These are phyloP conservation scores for Dreissena polymorpha DNA, from an alignment of 1,140 invertebrate genomes.

Conservation along the genomic window DNA sequence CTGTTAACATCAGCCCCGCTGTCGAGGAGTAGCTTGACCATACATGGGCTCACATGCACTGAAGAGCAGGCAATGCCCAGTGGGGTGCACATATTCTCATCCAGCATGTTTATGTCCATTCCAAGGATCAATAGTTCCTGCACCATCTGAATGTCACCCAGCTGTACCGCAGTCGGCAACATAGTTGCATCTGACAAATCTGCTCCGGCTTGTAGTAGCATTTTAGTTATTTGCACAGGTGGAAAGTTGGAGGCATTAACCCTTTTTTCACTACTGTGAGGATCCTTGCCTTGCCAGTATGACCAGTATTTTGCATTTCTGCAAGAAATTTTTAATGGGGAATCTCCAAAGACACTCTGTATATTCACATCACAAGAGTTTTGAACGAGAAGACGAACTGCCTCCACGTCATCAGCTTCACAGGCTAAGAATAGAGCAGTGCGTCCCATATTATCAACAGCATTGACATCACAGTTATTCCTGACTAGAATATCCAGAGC, in stretches of 20 bases:
- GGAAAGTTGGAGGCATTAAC: constrained; percentile 65
- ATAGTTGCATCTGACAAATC: constrained; percentile 70
- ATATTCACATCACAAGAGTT: constrained; percentile 70
- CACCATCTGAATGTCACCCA: constrained; percentile 66
- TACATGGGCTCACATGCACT: constrained; percentile 60
- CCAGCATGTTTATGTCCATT: constrained; percentile 74
- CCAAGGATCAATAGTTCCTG: constrained; percentile 70
- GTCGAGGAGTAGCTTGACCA: constrained; percentile 71
- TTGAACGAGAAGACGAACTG: constrained; percentile 64
- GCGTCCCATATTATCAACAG: constrained; percentile 92
- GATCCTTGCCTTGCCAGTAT: constrained; percentile 67
- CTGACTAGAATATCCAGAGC: constrained; percentile 65
- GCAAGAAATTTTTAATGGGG: constrained; percentile 71
- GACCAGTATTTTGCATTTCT: constrained; percentile 74
- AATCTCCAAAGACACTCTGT: constrained; percentile 65
- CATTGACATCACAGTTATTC: constrained; percentile 89
- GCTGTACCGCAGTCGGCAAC: constrained; percentile 72
- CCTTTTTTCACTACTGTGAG: constrained; percentile 18
- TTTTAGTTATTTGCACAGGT: constrained; percentile 72
- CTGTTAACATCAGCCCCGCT: constrained; percentile 73
- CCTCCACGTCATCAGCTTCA: constrained; percentile 66
- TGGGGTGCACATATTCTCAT: constrained; percentile 72
- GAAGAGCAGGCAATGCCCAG: constrained; percentile 71
- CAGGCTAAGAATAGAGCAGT: constrained; percentile 85
- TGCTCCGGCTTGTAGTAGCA: constrained; percentile 67